A percentile compares a stretch with the other conserved stretches of the same genome.
These are phyloP conservation scores for Laticauda colubrina DNA, from an alignment of 2,113 vertebrate species.

Conservation along the genomic window DNA sequence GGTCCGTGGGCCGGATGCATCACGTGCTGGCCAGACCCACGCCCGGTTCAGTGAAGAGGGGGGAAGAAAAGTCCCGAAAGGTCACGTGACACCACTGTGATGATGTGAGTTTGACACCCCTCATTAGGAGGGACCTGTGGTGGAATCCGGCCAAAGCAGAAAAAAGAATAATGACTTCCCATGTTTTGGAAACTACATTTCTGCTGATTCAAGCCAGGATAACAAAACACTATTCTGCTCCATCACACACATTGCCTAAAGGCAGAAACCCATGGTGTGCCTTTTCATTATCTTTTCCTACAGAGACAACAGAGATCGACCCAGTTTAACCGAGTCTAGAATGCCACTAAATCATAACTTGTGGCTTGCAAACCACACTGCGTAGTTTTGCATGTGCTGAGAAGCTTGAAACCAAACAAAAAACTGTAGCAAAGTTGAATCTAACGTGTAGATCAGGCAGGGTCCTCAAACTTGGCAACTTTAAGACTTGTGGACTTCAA, in stretches of 20 bases:
- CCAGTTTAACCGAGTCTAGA: background rate
- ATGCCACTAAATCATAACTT: background rate
- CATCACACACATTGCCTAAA: background rate
- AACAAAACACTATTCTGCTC: background rate
- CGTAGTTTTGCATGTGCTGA: background rate
- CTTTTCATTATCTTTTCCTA: background rate
- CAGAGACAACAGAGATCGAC: background rate
- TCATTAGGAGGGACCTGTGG: background rate
- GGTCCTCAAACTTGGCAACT: too few relatives aligned
- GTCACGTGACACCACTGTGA: too few relatives aligned
- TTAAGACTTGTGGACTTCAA: too few relatives aligned
- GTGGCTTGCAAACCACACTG: background rate
- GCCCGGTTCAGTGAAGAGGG: too few relatives aligned
- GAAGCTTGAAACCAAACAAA: background rate
- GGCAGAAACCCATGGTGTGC: background rate
- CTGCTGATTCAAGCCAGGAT: background rate
- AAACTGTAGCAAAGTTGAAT: background rate
- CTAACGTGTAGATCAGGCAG: background rate
- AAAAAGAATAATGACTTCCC: background rate
- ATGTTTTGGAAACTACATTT: background rate
- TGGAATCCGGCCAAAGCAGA: background rate
- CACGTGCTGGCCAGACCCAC: too few relatives aligned
- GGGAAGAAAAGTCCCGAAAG: too few relatives aligned
- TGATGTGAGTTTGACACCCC: too few relatives aligned
- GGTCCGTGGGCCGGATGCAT: too few relatives aligned